Conservation (phyloP, 2,888 invertebrate genomes). For the Stratiomys singularior region DNA sequence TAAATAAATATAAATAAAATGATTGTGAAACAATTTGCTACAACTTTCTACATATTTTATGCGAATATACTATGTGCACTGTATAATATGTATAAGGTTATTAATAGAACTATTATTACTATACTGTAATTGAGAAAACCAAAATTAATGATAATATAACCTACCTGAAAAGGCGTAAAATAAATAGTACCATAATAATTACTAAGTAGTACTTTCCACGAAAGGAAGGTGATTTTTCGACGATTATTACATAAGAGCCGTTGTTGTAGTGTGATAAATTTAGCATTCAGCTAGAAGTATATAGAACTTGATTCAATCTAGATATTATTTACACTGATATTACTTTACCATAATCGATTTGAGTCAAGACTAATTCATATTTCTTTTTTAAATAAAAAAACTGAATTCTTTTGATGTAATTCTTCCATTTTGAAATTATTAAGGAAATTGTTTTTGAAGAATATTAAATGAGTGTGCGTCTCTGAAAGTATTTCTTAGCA, state of each 20-base stretch:
- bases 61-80: slow-evolving; percentile 18
- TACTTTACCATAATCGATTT: too few species aligned
- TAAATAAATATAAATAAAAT: slow-evolving; percentile 2
- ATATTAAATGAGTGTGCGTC: too few species aligned
- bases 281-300: not conserved
- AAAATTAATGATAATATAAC: slow-evolving; percentile 1
- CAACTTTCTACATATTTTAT: slow-evolving; percentile 31
- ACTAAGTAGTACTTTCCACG: slow-evolving; percentile 43
- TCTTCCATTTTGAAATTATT: too few species aligned
- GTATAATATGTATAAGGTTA: slow-evolving; percentile 17
- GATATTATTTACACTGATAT: too few species aligned
- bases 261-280: slow-evolving; percentile 24
- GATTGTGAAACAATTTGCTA: slow-evolving; percentile 41
- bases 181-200: slow-evolving; percentile 25
- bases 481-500: too few species aligned
- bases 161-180: not conserved
- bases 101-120: slow-evolving; percentile 14
- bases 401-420: too few species aligned
- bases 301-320: too few species aligned
- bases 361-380: too few species aligned
- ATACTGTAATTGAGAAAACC: slow-evolving; percentile 23
- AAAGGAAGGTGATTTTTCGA: slow-evolving; percentile 37
- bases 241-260: not conserved
- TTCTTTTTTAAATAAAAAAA: too few species aligned
- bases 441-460: too few species aligned